These are phyloP conservation scores for Drosophila quinaria DNA, from an alignment of 2,888 invertebrate species.

Conservation along the genomic window DNA sequence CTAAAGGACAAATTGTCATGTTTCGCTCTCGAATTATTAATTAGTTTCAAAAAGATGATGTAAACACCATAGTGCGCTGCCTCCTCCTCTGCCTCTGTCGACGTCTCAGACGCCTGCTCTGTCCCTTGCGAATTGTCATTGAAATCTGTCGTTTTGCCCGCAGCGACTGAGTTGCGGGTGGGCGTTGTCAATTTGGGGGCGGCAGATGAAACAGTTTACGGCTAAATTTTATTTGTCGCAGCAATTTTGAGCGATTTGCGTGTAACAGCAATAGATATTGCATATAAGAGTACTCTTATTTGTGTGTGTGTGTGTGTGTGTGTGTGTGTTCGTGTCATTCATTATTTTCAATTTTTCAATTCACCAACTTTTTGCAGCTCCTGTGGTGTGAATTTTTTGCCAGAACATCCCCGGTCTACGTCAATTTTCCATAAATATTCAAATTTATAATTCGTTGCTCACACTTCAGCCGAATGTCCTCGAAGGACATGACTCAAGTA, in stretches of 20 bases:
- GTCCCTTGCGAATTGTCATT: slow-evolving; percentile 69
- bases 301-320: slow-evolving; percentile 14
- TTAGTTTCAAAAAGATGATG: too few species aligned
- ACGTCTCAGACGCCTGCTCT: not conserved
- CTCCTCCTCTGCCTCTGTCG: not conserved
- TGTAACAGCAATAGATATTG: slow-evolving; percentile 42
- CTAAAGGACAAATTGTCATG: too few species aligned
- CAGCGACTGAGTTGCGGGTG: slow-evolving; percentile 26
- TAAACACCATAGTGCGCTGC: not conserved
- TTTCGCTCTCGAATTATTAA: too few species aligned
- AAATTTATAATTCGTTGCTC: slow-evolving; percentile 71
- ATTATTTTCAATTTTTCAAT: slow-evolving; percentile 80
- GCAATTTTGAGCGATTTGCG: slow-evolving; percentile 78
- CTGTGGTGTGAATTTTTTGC: not conserved
- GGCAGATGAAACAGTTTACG: slow-evolving; percentile 48
- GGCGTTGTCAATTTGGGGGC: slow-evolving; percentile 21
- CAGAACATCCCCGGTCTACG: slow-evolving; percentile 20
- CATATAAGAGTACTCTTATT: slow-evolving; percentile 6
- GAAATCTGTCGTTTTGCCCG: slow-evolving; percentile 64
- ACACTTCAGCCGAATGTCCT: slow-evolving; percentile 46
- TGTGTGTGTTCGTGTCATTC: slow-evolving; percentile 60
- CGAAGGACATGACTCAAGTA: slow-evolving; percentile 26
- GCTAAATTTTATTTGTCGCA: slow-evolving; percentile 73
- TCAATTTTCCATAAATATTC: slow-evolving; percentile 76
- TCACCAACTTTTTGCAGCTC: slow-evolving; percentile 65